Conservation (phyloP, 2,888 invertebrate species). For the Eumerus sabulonum region DNA sequence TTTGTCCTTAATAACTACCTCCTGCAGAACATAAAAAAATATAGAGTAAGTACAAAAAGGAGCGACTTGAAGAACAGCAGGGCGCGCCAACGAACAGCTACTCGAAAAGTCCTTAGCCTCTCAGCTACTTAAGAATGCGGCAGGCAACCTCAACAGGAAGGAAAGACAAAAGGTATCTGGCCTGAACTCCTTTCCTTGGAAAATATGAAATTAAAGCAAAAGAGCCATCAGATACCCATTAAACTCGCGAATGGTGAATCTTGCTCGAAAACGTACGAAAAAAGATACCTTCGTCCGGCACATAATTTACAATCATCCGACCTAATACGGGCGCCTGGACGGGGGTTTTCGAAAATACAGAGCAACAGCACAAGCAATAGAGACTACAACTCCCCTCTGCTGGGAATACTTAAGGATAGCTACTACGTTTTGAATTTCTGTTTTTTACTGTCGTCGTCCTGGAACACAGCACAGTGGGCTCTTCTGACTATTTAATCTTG, state of each 20-base stretch:
- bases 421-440: slow-evolving; percentile 37
- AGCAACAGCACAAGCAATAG: slow-evolving; percentile 11
- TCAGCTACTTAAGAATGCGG: slow-evolving; percentile 62
- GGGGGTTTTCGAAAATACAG: not conserved
- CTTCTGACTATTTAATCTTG: slow-evolving; percentile 34
- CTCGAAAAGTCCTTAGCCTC: slow-evolving; percentile 56
- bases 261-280: not conserved
- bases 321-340: slow-evolving; percentile 5
- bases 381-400: slow-evolving; percentile 24
- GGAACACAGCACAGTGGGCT: not conserved
- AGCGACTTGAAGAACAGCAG: slow-evolving; percentile 47
- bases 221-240: slow-evolving; percentile 44
- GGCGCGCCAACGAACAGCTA: slow-evolving; percentile 55
- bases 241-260: slow-evolving; percentile 37
- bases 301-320: slow-evolving; percentile 43
- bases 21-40: slow-evolving; percentile 8
- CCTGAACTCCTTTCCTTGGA: slow-evolving; percentile 14
- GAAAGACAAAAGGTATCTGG: slow-evolving; percentile 8
- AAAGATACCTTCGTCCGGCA: slow-evolving; percentile 33
- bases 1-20: slow-evolving; percentile 43
- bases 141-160: slow-evolving; percentile 32
- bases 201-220: slow-evolving; percentile 47
- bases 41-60: slow-evolving; percentile 22
- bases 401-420: slow-evolving; percentile 55
- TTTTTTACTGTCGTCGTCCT: slow-evolving; percentile 13